phyloP scores from a whole-genome alignment of 2,113 vertebrate genomes.

The Passerina amoena region DNA sequence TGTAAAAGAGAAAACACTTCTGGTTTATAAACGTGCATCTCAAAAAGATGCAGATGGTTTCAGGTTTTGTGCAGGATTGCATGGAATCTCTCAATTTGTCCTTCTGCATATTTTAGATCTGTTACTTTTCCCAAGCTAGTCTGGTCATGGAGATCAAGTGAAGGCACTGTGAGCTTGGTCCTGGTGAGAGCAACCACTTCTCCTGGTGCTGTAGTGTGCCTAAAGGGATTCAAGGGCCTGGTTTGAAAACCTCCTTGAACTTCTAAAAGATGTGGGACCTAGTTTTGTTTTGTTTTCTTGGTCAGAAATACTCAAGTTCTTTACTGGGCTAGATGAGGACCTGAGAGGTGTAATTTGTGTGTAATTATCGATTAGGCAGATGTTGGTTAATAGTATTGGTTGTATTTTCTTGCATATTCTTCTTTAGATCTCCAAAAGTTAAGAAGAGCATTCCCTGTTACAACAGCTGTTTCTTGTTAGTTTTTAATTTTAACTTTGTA shows the following conservation, averaged over 20 bases:
- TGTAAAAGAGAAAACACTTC: not conserved
- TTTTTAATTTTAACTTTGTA: not conserved
- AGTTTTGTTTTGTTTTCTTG: not conserved
- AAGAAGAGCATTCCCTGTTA: not conserved
- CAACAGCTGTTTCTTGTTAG: conserved; percentile 32
- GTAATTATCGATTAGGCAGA: not conserved
- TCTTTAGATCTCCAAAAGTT: not conserved
- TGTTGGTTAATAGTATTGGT: not conserved
- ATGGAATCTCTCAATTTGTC: not conserved
- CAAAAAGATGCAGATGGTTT: not conserved
- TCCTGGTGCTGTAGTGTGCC: not conserved
- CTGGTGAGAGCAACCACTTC: not conserved
- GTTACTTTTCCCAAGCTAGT: not conserved
- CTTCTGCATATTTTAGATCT: not conserved
- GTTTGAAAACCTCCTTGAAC: not conserved
- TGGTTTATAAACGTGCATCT: not conserved
- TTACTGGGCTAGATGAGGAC: not conserved
- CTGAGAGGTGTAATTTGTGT: not conserved
- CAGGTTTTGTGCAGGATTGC: not conserved
- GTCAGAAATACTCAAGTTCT: not conserved
- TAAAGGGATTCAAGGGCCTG: not conserved
- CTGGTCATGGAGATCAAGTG: not conserved
- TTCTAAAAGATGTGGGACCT: not conserved
- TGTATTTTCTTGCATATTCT: not conserved
- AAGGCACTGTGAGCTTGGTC: not conserved